Base-by-base conservation (phyloP, 2,797 vertebrate species). In the Semaprochilodus insignis region DNA sequence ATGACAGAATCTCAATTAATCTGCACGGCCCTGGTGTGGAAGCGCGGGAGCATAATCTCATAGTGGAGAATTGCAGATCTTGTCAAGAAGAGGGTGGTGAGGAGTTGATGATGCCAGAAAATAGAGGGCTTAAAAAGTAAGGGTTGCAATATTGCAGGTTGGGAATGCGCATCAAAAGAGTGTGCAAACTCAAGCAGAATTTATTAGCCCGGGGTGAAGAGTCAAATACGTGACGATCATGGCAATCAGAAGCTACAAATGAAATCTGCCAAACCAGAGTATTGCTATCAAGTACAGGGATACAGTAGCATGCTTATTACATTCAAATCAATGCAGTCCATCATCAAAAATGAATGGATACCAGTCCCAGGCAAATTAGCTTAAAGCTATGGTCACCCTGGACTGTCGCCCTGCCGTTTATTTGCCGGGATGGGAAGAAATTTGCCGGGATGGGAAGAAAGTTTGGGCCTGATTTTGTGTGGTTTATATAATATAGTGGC, bases 1-100 rank as follows among this genome's bases (percentile, higher is more conserved):
- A 83, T 80, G 76, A 83, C 78, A 54, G 57, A 78, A 85, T 82
- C 76, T 81, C 81, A 83, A 80, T 70, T 79, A 62, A 79, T 82
- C 79, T 80, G 40, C n/a, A 11, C 52, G 51, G 77, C 11, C 2
- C 51, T n/a, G 6, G 59, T 44, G 27, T 72, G 52, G 72, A 80
- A 60, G 79, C 19, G 54, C 60, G 17, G 16, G n/a, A 65, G 34
- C 13, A 44, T 31, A 27, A 51, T 67, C 36, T 67, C 57, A 63
- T 65, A 71, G 69, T n/a, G 57, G 69, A 17, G 57, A 75, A 81
- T 79, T 80, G 69, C 48, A 78, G 71, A 80, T 77, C 59, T 67
- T 80, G 63, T 85, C 70, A 76, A 60, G 59, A 23, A 70, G 21
- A 34, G 67, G 10, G 15, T 17, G 51, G 6, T 0, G 27, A 75